Evolutionary conservation across 2,113 vertebrate genomes (phyloP), one percentile per base, ranked within the genome.

Genomic region (Cygnus atratus): DNA sequence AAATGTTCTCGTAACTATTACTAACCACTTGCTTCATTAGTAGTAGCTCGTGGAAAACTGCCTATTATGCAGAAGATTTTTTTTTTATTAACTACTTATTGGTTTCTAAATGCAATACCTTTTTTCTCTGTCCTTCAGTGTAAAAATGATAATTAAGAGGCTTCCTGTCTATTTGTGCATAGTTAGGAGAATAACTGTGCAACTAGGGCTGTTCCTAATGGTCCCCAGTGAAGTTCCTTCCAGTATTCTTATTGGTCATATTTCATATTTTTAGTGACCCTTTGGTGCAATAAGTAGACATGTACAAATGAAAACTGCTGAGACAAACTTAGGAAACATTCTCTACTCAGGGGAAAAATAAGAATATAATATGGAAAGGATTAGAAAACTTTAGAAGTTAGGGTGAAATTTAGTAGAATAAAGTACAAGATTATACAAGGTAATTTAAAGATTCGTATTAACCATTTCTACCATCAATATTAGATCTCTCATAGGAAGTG

Each of bases 211-310:
- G 72, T 62, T 88, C 16, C 28, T 94, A 84, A 84, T 87, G 73
- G 57, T 59, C 80, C 77, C 57, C 57, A 41, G 33, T 78, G 81
- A 93, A 94, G 54, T 87, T 91, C 57, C 21, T 94, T 70, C 65
- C 84, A 84, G 35, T 43, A 89, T 76, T 72, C 22, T 70, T n/a
- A 74, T 84, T 63, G n/a, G 65, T 63, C 88, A 33, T 90, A 68
- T 88, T 83, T 95, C 28, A 54, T 66, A 48, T 57, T 91, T 90
- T 62, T 87, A 72, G 74, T 90, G 81, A 94, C 54, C 71, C 58
- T 78, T 57, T 57, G 11, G 62, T 57, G 57, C 57, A 84, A 67
- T 39, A 67, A 81, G 16, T 41, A 93, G 80, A 31, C 8, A 10
- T 66, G 48, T 8, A 58, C 72, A 80, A 79, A 66, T 84, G 68